Evolutionary conservation across 2,797 vertebrate genomes (phyloP), one percentile per base, ranked within the genome.

Genomic region (Hydrolagus colliei): DNA sequence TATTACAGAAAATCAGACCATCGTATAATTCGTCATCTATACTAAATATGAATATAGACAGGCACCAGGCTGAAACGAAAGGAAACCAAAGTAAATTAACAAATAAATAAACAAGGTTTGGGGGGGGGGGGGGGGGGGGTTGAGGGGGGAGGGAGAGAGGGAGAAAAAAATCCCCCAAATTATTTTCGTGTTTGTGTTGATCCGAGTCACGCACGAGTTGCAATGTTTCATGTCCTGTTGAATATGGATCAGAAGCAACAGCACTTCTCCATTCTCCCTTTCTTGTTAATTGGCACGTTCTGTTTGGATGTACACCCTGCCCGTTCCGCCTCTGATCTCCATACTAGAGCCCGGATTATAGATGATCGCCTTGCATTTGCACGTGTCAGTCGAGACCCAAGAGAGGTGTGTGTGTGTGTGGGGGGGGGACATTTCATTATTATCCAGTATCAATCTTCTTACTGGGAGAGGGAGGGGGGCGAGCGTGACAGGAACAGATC

Each of bases 331-430:
- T 68, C 79, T 35, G 63, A 35, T 82, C 79, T 82, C 67, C 68
- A 82, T 27, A 65, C 63, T 10, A 32, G 8, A 67, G 27, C n/a
- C 14, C 12, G 71, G 79, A 84, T 84, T 84, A 84, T 84, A 27
- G 65, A 84, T 84, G 79, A 84, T 84, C 65, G 79, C 32, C 65
- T 68, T 84, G 79, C 79, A 71, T 84, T 84, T 84, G 79, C 79
- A 84, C 79, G 79, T 84, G 79, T 84, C 79, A 35, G 65, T 13
- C 27, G 63, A 68, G 67, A 52, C 79, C 79, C 79, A 84, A 71
- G 79, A 71, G 79, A 27, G 27, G 27, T 27, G 27, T 27, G n/a
- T n/a, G n/a, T n/a, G n/a, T n/a, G n/a, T n/a, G n/a, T n/a, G n/a
- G n/a, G 27, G 27, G 79, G 79, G 71, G 3, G 71, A 84, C 79